Percentiles rank a stretch among this genome's conserved stretches.
Conservation (phyloP, 2,797 vertebrate species). For the Anomalospiza imberbis region DNA sequence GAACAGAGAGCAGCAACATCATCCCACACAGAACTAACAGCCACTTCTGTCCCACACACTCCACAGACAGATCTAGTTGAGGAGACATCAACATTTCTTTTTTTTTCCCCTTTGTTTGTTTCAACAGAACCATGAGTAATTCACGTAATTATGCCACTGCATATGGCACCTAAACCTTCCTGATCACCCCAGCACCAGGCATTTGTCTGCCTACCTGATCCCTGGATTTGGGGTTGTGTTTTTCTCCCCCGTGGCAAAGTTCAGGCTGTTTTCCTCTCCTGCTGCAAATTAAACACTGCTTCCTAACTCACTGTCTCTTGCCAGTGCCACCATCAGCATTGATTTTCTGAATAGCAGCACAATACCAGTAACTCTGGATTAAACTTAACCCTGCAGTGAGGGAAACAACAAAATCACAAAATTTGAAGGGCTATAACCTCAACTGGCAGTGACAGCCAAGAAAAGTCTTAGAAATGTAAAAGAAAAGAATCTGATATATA, state of each 20-base stretch:
- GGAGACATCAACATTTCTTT: not conserved
- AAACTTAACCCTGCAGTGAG: not conserved
- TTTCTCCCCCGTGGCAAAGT: not conserved
- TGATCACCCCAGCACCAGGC: not conserved
- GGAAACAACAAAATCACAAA: not conserved
- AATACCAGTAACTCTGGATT: not conserved
- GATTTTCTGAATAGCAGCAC: not conserved
- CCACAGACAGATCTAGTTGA: not conserved
- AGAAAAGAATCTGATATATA: not conserved
- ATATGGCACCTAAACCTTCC: not conserved
- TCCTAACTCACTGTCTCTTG: not conserved
- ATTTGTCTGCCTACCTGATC: constrained; percentile 21
- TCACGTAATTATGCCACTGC: not conserved
- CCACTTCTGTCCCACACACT: constrained; percentile 23
- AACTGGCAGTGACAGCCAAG: not conserved
- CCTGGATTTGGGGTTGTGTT: not conserved
- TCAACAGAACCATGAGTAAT: constrained; percentile 38
- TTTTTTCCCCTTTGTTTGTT: not conserved
- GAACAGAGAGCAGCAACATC: constrained; percentile 14
- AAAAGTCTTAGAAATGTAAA: not conserved
- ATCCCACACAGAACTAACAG: constrained; percentile 28
- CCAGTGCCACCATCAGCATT: not conserved
- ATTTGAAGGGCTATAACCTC: not conserved
- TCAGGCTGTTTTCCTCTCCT: not conserved
- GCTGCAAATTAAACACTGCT: not conserved